Conservation (phyloP, 2,113 vertebrate species). For the Sapayoa aenigma region DNA sequence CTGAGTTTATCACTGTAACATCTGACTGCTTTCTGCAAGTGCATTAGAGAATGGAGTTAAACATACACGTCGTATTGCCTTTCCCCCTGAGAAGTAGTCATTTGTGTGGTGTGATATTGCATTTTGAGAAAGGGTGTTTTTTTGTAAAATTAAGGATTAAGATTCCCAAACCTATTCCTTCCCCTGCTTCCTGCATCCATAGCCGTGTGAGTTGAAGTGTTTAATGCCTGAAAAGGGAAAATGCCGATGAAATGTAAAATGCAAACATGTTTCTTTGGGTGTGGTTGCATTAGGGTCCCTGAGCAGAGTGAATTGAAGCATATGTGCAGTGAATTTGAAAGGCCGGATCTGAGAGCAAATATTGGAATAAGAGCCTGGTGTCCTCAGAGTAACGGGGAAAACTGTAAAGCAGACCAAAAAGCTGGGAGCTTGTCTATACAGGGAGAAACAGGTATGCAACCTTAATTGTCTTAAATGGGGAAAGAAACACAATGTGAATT, state of each 20-base stretch:
- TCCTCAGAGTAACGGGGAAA: conserved; percentile 70
- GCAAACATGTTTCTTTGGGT: not conserved
- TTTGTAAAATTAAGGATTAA: not conserved
- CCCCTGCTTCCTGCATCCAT: not conserved
- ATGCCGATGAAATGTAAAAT: not conserved
- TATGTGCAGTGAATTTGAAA: conserved; percentile 79
- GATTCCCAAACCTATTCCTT: not conserved
- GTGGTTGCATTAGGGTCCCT: conserved; percentile 73
- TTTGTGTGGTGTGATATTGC: not conserved
- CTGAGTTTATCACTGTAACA: not conserved
- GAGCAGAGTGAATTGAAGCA: conserved; percentile 83
- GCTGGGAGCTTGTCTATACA: conserved; percentile 23
- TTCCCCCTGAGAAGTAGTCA: not conserved
- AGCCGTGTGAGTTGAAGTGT: not conserved
- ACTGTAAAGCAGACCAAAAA: conserved; percentile 67
- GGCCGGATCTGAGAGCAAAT: conserved; percentile 69
- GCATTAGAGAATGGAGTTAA: not conserved
- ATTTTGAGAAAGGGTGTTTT: not conserved
- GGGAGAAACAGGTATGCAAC: conserved; percentile 70
- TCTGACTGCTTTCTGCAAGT: not conserved
- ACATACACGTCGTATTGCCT: not conserved
- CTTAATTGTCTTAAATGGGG: not conserved
- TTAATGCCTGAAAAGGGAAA: not conserved
- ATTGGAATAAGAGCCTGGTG: conserved; percentile 76
- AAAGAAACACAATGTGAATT: not conserved